Evolutionary conservation across 2,113 vertebrate genomes (phyloP), one percentile per base, ranked within the genome.

Genomic region (Sinocyclocheilus anshuiensis): DNA sequence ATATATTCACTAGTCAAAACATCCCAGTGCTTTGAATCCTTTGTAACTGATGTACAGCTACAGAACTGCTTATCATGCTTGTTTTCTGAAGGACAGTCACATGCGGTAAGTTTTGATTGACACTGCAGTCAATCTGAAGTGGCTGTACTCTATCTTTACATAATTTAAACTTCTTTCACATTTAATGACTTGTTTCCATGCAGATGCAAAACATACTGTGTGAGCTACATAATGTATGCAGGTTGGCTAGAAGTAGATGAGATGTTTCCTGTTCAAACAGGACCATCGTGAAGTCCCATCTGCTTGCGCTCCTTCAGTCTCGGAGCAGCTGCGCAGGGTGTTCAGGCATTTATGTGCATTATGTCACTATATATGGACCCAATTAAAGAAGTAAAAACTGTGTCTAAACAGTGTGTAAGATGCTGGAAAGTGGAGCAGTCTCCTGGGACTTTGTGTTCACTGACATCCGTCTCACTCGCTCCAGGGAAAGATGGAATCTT

Each of bases 401-500:
- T 79, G 81, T 1, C 57, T 84, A 20, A 18, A 55, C n/a, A 53
- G 69, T 81, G 80, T 82, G 36, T 55, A 74, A 72, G 71, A 48
- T 69, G 77, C 87, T 87, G 76, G 82, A 87, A 86, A 20, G 84
- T 91, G 86, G 86, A 91, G 84, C 15, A 3, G 53, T 93, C 92
- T 92, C 90, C 67, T 85, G 93, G 88, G 94, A 90, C 67, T 92
- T 87, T 90, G 86, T 91, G 92, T 93, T 92, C 87, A 90, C 90
- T 90, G 92, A 94, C 94, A 95, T 95, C 79, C 89, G 74, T 88
- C 89, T 91, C 87, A 74, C 83, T 88, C 89, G 91, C 93, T 93
- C 90, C 87, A 89, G 90, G 90, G 90, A 89, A 87, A 89, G 65
- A 67, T 45, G 86, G 86, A 90, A 86, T 78, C 90, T 90, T 88